Evolutionary conservation across 2,888 invertebrate species (phyloP), one percentile per base, ranked within the genome.

Genomic region (Aethes cnicana): DNA sequence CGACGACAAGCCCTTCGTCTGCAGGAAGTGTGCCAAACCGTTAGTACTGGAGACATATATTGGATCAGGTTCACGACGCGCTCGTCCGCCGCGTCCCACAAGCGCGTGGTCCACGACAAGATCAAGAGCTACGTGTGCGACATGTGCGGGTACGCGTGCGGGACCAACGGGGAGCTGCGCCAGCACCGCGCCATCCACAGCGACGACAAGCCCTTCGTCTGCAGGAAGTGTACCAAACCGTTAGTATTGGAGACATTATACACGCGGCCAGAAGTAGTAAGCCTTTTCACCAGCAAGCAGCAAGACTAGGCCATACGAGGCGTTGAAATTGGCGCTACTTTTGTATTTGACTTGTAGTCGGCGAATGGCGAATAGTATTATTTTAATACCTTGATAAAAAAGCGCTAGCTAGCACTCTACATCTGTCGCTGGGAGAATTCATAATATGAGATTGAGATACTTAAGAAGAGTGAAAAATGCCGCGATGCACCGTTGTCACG

Each of bases 151-250:
- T 91, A 90, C 73, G 88, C 91, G 61, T 91, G 91, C 72, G 91
- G 91, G 44, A 91, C 91, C 54, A 87, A 86, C 69, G 91, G 91
- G 43, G 91, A 91, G 68, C 73, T 91, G 66, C 83, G 90, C 1
- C 91, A 91, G 61, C 91, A 91, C 64, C 81, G 90, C 61, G 91
- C 91, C 53, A 91, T 91, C 59, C 91, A 91, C 69, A 91, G 91
- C 72, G 91, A 91, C 61, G 91, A 87, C 60, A 91, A 90, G 59
- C 90, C 89, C 2, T 90, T 81, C 73, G 80, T 77, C 20, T 91
- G 91, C 74, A 74, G 74, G 46, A 85, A 84, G 42, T 91, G 91
- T 61, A 72, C 78, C 25, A 91, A 91, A 63, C 70, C 81, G 91
- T 90, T 57, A 70, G 81, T 58, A 1, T 3, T 11, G 11, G 7